phyloP scores from a whole-genome alignment of 23 tunicate species.

The Aplidium turbinatum region DNA sequence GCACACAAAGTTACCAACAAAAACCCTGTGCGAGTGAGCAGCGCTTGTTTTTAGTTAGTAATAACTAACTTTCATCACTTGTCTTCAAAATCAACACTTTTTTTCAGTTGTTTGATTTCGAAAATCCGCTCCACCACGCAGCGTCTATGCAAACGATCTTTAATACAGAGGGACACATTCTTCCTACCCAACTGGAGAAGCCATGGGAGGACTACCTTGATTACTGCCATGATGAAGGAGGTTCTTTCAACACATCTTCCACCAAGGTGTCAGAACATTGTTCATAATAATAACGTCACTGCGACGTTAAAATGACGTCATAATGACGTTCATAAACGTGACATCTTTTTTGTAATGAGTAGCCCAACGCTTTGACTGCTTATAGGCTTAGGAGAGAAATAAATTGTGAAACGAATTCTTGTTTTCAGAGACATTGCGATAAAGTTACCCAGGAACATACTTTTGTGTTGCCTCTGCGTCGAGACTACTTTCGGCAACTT shows the following conservation, averaged over 20 bases:
- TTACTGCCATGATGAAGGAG: conserved; percentile 39
- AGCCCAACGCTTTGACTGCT: too few species aligned
- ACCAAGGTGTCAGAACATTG: too few species aligned
- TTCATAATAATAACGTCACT: too few species aligned
- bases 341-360: too few species aligned
- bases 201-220: conserved; percentile 69
- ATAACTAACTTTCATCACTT: too few species aligned
- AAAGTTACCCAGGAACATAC: conserved; percentile 53
- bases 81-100: too few species aligned
- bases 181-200: conserved; percentile 54
- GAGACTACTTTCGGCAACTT: conserved; percentile 65
- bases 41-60: too few species aligned
- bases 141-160: conserved; percentile 57
- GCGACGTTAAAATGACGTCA: too few species aligned
- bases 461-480: conserved; percentile 74
- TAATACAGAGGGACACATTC: conserved; percentile 94
- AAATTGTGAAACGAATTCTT: neutral
- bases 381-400: too few species aligned
- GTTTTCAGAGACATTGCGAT: conserved; percentile 70
- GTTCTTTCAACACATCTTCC: too few species aligned
- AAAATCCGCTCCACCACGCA: conserved; percentile 78
- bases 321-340: neutral
- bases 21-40: too few species aligned
- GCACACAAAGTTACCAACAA: too few species aligned
- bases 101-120: conserved; percentile 83